Percentiles rank a stretch among this genome's conserved stretches.
Conservation (phyloP, 2,888 invertebrate species). For the Pherbina coryleti region DNA sequence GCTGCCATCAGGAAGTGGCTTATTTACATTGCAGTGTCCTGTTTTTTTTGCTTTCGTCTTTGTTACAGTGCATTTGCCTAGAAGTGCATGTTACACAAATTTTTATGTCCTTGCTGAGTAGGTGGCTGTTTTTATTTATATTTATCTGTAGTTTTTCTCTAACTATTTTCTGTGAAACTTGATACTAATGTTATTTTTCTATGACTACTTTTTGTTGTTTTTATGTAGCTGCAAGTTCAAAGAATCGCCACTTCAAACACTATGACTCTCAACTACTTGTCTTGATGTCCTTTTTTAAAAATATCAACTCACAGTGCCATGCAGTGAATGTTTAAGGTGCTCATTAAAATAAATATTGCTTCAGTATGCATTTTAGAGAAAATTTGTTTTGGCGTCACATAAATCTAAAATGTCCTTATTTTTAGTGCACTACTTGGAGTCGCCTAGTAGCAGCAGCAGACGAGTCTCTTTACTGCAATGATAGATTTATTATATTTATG, state of each 20-base stretch:
- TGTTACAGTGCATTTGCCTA: conserved; percentile 42
- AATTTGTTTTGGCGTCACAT: conserved; percentile 51
- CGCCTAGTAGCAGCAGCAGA: conserved; percentile 4
- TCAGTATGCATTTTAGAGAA: conserved; percentile 28
- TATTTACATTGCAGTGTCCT: conserved; percentile 46
- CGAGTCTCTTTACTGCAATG: conserved; percentile 34
- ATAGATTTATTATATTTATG: conserved; percentile 56
- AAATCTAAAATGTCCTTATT: conserved; percentile 46
- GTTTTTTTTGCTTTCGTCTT: conserved; percentile 27
- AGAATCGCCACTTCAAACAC: conserved; percentile 45
- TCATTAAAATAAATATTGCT: conserved; percentile 43
- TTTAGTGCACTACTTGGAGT: conserved; percentile 45
- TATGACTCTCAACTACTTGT: conserved; percentile 1
- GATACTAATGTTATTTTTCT: conserved; percentile 63
- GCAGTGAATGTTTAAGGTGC: neutral
- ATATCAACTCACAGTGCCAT: neutral
- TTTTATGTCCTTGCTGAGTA: conserved; percentile 46
- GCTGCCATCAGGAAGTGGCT: conserved; percentile 43
- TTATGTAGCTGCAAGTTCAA: conserved; percentile 53
- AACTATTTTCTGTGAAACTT: conserved; percentile 50
- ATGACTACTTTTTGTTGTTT: conserved; percentile 49
- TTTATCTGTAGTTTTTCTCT: conserved; percentile 17
- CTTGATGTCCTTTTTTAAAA: conserved; percentile 21
- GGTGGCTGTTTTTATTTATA: conserved; percentile 22
- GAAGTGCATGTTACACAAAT: conserved; percentile 54